These are phyloP conservation scores for Phylloscopus trochiloides DNA, from an alignment of 2,113 vertebrate species.

Conservation along the genomic window DNA sequence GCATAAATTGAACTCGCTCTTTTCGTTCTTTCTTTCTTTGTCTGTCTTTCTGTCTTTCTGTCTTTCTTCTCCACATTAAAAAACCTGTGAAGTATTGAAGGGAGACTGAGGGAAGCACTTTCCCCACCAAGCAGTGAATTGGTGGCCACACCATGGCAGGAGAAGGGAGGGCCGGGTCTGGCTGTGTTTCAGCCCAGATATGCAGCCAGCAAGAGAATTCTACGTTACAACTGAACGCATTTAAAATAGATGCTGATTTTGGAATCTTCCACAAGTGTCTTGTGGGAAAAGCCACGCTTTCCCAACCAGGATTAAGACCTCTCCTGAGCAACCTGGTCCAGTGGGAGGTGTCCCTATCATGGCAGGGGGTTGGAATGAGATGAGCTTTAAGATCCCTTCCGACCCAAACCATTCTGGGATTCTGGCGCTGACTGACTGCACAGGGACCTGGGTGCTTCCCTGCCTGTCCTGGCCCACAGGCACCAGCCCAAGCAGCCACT, in stretches of 20 bases:
- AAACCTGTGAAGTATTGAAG: accelerated
- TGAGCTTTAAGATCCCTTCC: background rate
- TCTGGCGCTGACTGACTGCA: background rate
- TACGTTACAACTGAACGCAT: accelerated
- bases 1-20: background rate
- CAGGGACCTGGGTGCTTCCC: accelerated
- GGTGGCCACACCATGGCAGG: background rate
- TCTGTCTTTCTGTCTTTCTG: background rate
- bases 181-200: background rate
- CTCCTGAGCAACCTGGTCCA: background rate
- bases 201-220: background rate
- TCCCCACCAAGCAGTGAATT: accelerated
- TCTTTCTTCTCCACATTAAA: background rate
- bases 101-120: background rate
- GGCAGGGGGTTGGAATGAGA: background rate
- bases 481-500: background rate
- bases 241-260: background rate
- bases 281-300: background rate
- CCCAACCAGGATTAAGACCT: background rate
- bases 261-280: background rate
- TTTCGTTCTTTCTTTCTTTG: background rate
- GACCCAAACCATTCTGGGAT: background rate
- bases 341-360: background rate
- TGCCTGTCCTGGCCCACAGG: background rate
- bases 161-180: background rate